These are phyloP conservation scores for Bubalus kerabau DNA, from an alignment of 2,113 vertebrate species.

Conservation along the genomic window DNA sequence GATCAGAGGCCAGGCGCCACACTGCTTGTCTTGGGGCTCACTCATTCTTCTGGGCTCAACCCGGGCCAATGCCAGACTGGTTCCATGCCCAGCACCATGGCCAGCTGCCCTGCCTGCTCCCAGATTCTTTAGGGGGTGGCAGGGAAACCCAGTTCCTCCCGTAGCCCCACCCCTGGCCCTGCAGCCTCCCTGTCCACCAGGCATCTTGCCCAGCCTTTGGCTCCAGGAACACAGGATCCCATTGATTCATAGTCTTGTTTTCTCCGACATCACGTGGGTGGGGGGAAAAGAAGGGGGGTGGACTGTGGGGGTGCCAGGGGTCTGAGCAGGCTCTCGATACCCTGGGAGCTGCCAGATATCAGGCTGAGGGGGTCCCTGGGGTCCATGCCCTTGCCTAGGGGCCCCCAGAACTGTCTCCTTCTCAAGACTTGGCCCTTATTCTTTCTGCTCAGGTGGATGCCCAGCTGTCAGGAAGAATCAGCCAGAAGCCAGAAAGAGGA, in stretches of 20 bases:
- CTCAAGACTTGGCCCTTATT: not conserved
- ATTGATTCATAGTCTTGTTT: constrained; percentile 51
- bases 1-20: not conserved
- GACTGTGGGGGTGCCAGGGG: not conserved
- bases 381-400: not conserved
- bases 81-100: constrained; percentile 24
- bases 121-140: not conserved
- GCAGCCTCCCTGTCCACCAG: constrained; percentile 37
- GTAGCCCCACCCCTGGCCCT: not conserved
- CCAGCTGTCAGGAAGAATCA: constrained; percentile 34
- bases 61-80: not conserved
- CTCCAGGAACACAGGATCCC: constrained; percentile 8
- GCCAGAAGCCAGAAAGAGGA: constrained; percentile 46
- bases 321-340: not conserved
- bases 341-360: not conserved
- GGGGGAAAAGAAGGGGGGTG: not conserved
- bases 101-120: constrained; percentile 50
- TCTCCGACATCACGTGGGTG: constrained; percentile 59
- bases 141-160: not conserved
- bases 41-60: not conserved
- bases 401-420: not conserved
- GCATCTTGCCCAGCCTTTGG: constrained; percentile 52
- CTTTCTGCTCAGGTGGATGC: constrained; percentile 64
- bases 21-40: not conserved
- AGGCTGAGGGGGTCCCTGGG: not conserved